Evolutionary conservation across 2,888 invertebrate species (phyloP), one percentile per base, ranked within the genome.

Genomic region (Rosalia funebris): DNA sequence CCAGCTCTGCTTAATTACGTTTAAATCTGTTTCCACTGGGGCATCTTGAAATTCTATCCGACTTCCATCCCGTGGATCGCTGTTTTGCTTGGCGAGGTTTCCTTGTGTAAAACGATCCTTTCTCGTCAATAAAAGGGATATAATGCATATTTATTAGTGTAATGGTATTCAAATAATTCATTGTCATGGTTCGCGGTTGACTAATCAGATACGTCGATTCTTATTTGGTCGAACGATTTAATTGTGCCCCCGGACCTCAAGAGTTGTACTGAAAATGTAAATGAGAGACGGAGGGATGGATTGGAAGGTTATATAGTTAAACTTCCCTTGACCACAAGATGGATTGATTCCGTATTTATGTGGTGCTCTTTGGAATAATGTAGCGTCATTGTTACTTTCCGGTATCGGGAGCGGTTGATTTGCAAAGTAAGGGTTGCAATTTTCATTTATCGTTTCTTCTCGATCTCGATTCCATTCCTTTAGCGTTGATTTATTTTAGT

Each of bases 241-340:
- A 75, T 74, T 75, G 70, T 68, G 73, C 73, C 68, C 48, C 62
- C 60, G 70, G 70, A 68, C 65, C 68, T 70, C 66, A 68, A 70
- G 70, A 74, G 71, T 70, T 71, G 63, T 62, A 71, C 68, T 65
- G 71, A 71, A 74, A 73, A 74, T 74, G 74, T 71, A 74, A 73
- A 74, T 74, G 73, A 71, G 72, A 68, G 53, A 31, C 20, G 53
- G 54, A 71, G 71, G 74, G 71, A 67, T 72, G 68, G 68, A 61
- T 72, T 68, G 68, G 60, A 17, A 15, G 41, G 53, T 53, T 53
- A 42, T 42, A 53, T 53, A 42, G 53, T 53, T 42, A 72, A 70
- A 71, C 64, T 66, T 74, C 73, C 73, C 68, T 74, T 75, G 73
- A 74, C 75, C 75, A 66, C 70, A 75, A 75, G 76, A 76, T 75